Conservation (phyloP, 2,113 vertebrate genomes). For the Dermatemys mawii region DNA sequence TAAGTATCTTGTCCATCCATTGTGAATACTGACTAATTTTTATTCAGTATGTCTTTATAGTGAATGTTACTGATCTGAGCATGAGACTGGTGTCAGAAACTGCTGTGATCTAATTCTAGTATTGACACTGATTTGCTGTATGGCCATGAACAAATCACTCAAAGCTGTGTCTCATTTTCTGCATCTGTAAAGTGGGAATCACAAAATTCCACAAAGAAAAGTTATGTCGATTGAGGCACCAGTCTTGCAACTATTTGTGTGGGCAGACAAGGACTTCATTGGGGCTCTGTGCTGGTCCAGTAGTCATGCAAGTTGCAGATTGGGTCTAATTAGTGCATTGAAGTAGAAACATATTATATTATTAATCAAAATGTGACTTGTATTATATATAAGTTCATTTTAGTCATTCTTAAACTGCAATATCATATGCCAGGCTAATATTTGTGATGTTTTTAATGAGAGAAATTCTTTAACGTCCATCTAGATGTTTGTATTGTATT, state of each 20-base stretch:
- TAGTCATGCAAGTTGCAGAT: background rate
- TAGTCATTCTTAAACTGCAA: background rate
- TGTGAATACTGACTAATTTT: background rate
- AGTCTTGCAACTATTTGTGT: background rate
- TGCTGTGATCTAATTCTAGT: background rate
- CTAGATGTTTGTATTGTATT: background rate
- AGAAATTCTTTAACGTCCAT: background rate
- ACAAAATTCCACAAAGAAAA: background rate
- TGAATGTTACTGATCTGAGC: background rate
- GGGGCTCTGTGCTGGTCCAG: background rate
- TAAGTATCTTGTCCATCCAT: background rate
- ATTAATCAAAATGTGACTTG: background rate
- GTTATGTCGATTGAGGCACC: background rate
- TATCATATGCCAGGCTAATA: accelerated
- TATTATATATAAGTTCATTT: background rate
- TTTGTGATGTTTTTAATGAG: background rate
- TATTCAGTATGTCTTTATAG: background rate
- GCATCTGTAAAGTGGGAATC: background rate
- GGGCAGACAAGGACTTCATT: background rate
- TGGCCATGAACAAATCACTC: background rate
- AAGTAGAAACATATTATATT: background rate
- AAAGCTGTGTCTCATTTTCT: background rate
- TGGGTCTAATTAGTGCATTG: background rate
- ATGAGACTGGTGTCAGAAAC: background rate
- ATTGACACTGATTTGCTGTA: background rate